Base-by-base conservation (phyloP, 2,888 invertebrate species). In the Acrocyrtus sp. region DNA sequence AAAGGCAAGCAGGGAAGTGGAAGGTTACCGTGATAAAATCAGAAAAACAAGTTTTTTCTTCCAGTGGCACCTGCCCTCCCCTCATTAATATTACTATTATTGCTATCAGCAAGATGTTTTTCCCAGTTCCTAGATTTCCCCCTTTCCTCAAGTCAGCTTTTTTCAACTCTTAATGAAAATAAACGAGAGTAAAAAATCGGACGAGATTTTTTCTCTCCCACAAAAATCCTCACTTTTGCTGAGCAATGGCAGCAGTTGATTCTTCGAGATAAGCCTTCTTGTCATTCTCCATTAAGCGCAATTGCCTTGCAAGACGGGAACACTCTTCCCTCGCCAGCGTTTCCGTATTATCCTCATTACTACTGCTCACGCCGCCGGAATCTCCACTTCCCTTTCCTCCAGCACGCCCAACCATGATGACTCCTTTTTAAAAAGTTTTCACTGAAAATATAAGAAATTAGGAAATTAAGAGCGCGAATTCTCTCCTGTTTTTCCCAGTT, bases 221-320 rank as follows among this genome's bases (percentile, higher is more conserved):
- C n/a, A n/a, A n/a, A 29, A 39, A 56, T 15, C 26, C 68, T 48
- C 53, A 80, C 80, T 70, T 77, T 77, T 81, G 81, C 19, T 75
- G 76, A 34, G 74, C 72, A 47, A 81, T 77, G 12, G 78, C 58
- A 8, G 75, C 72, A 41, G 69, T 79, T n/a, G 79, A 78, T 65
- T 81, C 77, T 48, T 80, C 78, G 39, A 80, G 62, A 57, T 81
- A 79, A 51, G 80, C 78, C 67, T 68, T 79, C 72, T 79, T 78
- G 62, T 80, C 78, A 68, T 81, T 81, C 73, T 80, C 78, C 80
- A 80, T 78, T 22, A 79, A 73, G 21, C 81, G 68, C 24, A 80
- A 65, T 57, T 80, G 79, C 50, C 80, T 61, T 22, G 78, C 50
- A 1, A 79, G 72, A 19, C 80, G 47, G 12, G 73, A 53, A 21